Percentiles rank a stretch among this genome's conserved stretches.
These are phyloP conservation scores for Ophioninae sp. DNA, from an alignment of 2,888 invertebrate genomes.

Conservation along the genomic window DNA sequence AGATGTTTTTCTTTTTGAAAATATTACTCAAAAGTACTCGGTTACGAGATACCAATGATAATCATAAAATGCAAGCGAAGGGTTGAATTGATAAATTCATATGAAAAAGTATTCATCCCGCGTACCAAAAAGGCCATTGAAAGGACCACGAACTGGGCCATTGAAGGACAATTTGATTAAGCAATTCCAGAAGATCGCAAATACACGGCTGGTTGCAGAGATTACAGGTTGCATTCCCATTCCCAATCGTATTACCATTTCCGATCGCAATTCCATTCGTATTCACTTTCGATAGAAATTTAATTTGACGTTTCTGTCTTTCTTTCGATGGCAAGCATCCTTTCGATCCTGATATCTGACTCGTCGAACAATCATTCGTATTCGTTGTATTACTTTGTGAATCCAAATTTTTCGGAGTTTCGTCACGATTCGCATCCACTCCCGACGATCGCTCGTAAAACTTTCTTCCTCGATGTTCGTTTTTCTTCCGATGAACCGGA, in stretches of 20 bases:
- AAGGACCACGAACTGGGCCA: neutral
- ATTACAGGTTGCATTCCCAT: neutral
- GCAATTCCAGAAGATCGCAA: too few species aligned
- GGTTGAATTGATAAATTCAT: neutral
- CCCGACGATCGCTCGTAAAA: neutral
- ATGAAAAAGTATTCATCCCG: neutral
- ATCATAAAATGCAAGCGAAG: too few species aligned
- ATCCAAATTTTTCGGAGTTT: neutral
- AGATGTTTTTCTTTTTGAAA: too few species aligned
- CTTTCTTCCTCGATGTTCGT: neutral
- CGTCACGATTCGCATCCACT: neutral
- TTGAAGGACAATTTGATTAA: too few species aligned
- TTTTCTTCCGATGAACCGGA: neutral
- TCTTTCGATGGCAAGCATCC: neutral
- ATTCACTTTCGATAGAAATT: too few species aligned
- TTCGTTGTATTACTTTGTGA: neutral
- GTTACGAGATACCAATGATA: too few species aligned
- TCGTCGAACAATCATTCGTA: slow-evolving; percentile 2
- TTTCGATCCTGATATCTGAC: neutral
- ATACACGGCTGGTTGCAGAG: neutral
- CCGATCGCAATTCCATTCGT: neutral
- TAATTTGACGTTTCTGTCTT: slow-evolving; percentile 23
- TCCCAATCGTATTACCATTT: neutral
- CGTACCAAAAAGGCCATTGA: neutral
- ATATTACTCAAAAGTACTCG: too few species aligned